Evolutionary conservation across 2,888 invertebrate genomes (phyloP).

Genomic region (Ariolimax columbianus): DNA sequence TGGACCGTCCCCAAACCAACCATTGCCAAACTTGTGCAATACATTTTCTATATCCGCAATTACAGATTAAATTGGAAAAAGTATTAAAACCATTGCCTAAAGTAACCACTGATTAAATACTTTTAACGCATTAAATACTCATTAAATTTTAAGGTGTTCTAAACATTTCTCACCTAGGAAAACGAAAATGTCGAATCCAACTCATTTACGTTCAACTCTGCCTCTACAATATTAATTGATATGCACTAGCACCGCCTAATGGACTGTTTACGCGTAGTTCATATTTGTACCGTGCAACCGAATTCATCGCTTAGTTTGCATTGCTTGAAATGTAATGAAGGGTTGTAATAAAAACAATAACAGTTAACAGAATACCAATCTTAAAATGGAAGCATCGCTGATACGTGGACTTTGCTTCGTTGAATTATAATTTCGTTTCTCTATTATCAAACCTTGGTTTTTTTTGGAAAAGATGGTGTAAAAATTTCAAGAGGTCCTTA

Average conservation of each 20-base stretch:
- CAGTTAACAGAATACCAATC: background rate
- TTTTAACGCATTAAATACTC: no score
- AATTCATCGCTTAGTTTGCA: background rate
- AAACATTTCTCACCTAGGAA: no score
- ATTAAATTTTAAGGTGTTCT: no score
- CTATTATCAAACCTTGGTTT: background rate
- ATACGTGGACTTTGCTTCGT: background rate
- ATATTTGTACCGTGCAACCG: background rate
- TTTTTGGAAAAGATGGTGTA: background rate
- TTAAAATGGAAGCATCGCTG: background rate
- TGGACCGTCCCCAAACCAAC: no score
- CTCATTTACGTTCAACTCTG: no score
- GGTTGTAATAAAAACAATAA: background rate
- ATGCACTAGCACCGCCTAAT: background rate
- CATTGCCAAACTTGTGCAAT: no score
- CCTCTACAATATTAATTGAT: background rate
- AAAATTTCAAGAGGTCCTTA: conserved; percentile 4
- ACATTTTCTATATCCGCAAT: no score
- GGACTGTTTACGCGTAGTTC: background rate
- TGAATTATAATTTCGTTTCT: background rate
- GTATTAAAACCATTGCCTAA: no score
- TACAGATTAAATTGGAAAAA: no score
- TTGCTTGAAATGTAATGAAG: background rate
- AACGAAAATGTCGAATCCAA: no score
- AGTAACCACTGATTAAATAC: no score